Percentiles rank a stretch among this genome's conserved stretches.
Evolutionary conservation across 2,888 invertebrate genomes (phyloP).

Genomic region (Alsophila aescularia): DNA sequence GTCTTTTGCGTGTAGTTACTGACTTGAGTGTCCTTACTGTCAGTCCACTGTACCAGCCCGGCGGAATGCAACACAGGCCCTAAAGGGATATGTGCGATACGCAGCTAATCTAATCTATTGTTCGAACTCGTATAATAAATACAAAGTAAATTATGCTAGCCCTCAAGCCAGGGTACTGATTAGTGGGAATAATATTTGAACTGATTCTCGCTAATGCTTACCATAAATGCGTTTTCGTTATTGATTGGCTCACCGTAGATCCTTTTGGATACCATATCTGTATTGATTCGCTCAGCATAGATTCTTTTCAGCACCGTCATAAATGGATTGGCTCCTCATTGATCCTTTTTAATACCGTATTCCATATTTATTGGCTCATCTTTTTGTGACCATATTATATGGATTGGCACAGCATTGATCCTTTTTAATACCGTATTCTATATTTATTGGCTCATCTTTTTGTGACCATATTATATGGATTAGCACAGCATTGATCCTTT

Average conservation of each 20-base stretch:
- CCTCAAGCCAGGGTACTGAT: constrained; percentile 49
- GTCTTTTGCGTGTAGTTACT: background rate
- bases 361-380: too few relatives aligned
- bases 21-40: constrained; percentile 11
- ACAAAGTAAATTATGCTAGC: constrained; percentile 56
- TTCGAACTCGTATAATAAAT: constrained; percentile 61
- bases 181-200: constrained; percentile 27
- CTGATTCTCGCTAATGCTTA: constrained; percentile 6
- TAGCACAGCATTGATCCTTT: too few relatives aligned
- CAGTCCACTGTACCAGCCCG: background rate
- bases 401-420: too few relatives aligned
- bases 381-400: too few relatives aligned
- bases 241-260: background rate
- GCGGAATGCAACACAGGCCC: constrained; percentile 27
- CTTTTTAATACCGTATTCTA: background rate
- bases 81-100: constrained; percentile 57
- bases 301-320: too few relatives aligned
- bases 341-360: too few relatives aligned
- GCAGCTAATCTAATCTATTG: constrained; percentile 69
- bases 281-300: too few relatives aligned
- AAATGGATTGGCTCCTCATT: too few relatives aligned
- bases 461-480: too few relatives aligned
- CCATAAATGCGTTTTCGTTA: too few relatives aligned
- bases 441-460: too few relatives aligned
- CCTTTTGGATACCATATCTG: background rate